Evolutionary conservation across 2,797 vertebrate species (phyloP).

Genomic region (Sarcoramphus papa): DNA sequence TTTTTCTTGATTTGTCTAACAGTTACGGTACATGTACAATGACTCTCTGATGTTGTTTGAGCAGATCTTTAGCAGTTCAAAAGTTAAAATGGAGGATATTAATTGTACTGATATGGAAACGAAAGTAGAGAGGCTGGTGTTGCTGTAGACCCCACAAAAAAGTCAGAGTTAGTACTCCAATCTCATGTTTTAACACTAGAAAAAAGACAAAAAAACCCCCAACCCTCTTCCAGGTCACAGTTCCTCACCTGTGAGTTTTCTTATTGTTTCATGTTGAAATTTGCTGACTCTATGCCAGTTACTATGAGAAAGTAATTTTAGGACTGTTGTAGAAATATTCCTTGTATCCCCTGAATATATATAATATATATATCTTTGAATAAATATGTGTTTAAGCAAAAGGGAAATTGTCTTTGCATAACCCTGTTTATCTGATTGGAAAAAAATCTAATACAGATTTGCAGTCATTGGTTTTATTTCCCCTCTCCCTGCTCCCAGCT

Average conservation of each 20-base stretch:
- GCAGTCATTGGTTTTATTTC: neutral
- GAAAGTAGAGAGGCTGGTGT: neutral
- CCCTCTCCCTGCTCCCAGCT: neutral
- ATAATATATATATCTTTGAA: neutral
- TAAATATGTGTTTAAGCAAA: neutral
- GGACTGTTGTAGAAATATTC: neutral
- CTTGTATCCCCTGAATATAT: neutral
- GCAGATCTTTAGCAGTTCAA: neutral
- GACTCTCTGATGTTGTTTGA: neutral
- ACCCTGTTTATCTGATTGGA: neutral
- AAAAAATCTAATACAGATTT: neutral
- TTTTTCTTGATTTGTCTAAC: neutral
- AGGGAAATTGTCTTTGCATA: neutral
- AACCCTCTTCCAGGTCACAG: neutral
- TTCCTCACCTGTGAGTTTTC: neutral
- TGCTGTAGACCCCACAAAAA: neutral
- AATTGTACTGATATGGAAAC: neutral
- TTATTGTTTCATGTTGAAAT: neutral
- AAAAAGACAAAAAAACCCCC: rapidly evolving
- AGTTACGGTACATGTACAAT: neutral
- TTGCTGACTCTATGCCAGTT: neutral
- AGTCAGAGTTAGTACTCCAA: neutral
- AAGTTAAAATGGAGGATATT: neutral
- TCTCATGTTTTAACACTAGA: neutral
- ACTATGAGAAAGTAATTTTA: neutral